These are phyloP conservation scores for Cosmopolites sordidus DNA, from an alignment of 2,888 invertebrate species.

Conservation along the genomic window DNA sequence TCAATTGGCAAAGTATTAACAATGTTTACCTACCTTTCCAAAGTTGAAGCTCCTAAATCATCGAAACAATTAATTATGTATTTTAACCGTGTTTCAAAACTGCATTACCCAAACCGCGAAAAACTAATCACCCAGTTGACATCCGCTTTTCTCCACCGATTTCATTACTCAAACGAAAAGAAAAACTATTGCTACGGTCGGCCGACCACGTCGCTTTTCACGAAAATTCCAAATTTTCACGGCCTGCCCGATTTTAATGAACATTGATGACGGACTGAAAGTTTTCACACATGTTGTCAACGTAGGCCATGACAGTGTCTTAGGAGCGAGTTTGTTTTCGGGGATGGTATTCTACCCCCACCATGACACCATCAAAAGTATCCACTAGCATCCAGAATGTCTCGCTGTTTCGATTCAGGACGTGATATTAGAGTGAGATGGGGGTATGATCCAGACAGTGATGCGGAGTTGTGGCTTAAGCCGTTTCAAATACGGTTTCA, in stretches of 20 bases:
- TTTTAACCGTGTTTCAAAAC: constrained; percentile 25
- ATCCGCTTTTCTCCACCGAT: constrained; percentile 33
- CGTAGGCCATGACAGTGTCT: constrained; percentile 37
- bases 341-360: constrained; percentile 15
- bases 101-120: constrained; percentile 18
- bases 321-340: constrained; percentile 13
- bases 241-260: constrained; percentile 40
- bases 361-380: not conserved
- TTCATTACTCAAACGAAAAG: constrained; percentile 17
- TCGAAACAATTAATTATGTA: constrained; percentile 31
- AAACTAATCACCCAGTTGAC: constrained; percentile 40
- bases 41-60: constrained; percentile 27
- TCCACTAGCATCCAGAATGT: not conserved
- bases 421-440: not conserved
- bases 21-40: constrained; percentile 5
- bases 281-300: constrained; percentile 48
- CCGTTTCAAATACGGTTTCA: constrained; percentile 1
- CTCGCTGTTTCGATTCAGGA: not conserved
- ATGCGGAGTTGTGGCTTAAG: constrained; percentile 3
- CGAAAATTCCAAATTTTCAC: constrained; percentile 33
- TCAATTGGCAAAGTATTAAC: not conserved
- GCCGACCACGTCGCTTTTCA: not conserved
- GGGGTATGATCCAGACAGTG: not conserved
- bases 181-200: constrained; percentile 6
- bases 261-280: constrained; percentile 45